Percentiles rank a stretch among this genome's conserved stretches.
phyloP scores from a whole-genome alignment of 2,888 invertebrate genomes.

The Anagyrus pseudococci region DNA sequence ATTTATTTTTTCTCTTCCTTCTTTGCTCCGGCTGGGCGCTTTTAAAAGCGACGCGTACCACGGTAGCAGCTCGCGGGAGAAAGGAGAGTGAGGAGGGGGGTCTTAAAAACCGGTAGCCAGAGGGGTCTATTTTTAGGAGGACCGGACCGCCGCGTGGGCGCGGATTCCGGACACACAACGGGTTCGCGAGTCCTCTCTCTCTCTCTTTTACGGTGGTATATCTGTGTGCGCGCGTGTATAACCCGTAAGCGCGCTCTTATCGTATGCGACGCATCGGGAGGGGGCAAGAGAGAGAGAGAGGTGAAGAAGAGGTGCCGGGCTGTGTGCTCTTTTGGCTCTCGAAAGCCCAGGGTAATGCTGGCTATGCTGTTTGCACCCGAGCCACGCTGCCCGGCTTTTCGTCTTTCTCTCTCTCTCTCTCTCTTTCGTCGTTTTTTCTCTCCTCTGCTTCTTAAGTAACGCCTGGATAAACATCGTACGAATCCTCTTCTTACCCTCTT shows the following conservation, averaged over 20 bases:
- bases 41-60: conserved; percentile 19
- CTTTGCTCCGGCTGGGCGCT: conserved; percentile 6
- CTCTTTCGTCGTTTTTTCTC: conserved; percentile 9
- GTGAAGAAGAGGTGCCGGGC: no score
- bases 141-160: conserved; percentile 48
- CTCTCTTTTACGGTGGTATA: no score
- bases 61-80: conserved; percentile 15
- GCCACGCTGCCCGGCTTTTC: neutral
- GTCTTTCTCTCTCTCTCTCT: conserved; percentile 5
- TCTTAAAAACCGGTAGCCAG: conserved; percentile 58
- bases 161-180: conserved; percentile 48
- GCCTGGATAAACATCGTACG: conserved; percentile 32
- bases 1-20: conserved; percentile 25
- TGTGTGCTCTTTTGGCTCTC: no score
- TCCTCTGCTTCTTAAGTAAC: conserved; percentile 14
- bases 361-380: conserved; percentile 19
- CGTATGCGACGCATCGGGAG: neutral
- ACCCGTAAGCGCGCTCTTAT: conserved; percentile 27
- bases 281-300: neutral
- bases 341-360: no score
- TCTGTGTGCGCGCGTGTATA: conserved; percentile 18
- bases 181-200: conserved; percentile 37
- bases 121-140: conserved; percentile 52
- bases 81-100: conserved; percentile 34
- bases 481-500: conserved; percentile 12